Base-by-base conservation (phyloP, 2,797 vertebrate species). In the Buceros bicornis region DNA sequence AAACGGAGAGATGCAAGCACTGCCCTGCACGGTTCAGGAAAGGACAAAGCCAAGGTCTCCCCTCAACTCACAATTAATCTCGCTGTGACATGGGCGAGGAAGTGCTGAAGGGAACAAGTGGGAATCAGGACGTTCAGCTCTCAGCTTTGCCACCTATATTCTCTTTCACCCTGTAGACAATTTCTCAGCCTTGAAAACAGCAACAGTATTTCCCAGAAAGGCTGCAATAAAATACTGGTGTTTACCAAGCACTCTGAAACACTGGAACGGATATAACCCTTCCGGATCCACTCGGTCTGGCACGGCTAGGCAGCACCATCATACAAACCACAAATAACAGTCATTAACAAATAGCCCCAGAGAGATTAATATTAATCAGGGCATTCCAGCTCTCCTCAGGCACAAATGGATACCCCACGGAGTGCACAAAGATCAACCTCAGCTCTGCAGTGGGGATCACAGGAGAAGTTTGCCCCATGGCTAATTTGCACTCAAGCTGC, bases 61-160 rank as follows among this genome's bases (percentile, higher is more conserved):
- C 64, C 33, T 9, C 74, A 72, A 11, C 5, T n/a, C 77, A 76
- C 86, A 90, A 33, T 58, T 45, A 65, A 62, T 50, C 70, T 84
- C 78, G 2, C 11, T 10, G 42, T 70, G 90, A 84, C 2, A 2
- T 3, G 56, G 67, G 67, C 51, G 16, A 82, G 72, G 87, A 84
- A 85, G 37, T 4, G 26, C 81, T 47, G n/a, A 84, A 77, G 71
- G 86, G 88, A 93, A 85, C 74, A 37, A 89, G 83, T 57, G 48
- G 74, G 88, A 92, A 92, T 42, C 74, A 82, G 90, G 78, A 96
- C 81, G 29, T 56, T 43, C 71, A 82, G 89, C 78, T 90, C 89
- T 66, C 81, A 82, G 71, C 37, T 85, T 35, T 50, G 43, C 78
- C 71, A 60, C 42, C 19, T 31, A 17, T 37, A 2, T 82, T 45